phyloP scores from a whole-genome alignment of 2,888 invertebrate species.

The Cataglyphis livida region DNA sequence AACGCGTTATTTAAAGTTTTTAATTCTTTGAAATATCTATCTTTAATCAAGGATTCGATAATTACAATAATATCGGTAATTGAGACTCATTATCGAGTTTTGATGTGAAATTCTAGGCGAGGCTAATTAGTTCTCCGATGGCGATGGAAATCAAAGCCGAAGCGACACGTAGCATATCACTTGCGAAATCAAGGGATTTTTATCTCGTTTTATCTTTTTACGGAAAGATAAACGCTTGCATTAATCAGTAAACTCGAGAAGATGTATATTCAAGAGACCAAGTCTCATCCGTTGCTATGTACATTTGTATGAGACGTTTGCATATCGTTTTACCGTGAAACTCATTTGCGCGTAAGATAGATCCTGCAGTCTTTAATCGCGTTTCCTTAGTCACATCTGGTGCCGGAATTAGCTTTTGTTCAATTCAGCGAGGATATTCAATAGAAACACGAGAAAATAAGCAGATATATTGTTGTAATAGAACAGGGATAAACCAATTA shows the following conservation, averaged over 20 bases:
- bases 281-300: background rate
- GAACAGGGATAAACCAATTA: slow-evolving; percentile 34
- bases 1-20: background rate
- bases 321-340: slow-evolving; percentile 12
- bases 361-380: slow-evolving; percentile 41
- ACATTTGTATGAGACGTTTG: slow-evolving; percentile 1
- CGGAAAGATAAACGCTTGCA: slow-evolving; percentile 6
- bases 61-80: background rate
- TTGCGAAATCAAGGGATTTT: slow-evolving; percentile 1
- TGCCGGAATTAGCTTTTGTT: slow-evolving; percentile 33
- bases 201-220: background rate
- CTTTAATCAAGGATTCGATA: background rate
- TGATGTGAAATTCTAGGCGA: background rate
- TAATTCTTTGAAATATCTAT: background rate
- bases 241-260: background rate
- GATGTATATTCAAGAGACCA: background rate
- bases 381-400: slow-evolving; percentile 34
- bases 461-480: slow-evolving; percentile 26
- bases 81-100: slow-evolving; percentile 7
- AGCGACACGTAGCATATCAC: background rate
- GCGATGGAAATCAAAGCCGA: background rate
- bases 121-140: slow-evolving; percentile 4
- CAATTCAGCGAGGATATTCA: slow-evolving; percentile 40
- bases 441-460: slow-evolving; percentile 29
- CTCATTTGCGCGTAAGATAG: slow-evolving; percentile 40